Conservation (phyloP, 2,113 vertebrate genomes). For the Tupaia chinensis region DNA sequence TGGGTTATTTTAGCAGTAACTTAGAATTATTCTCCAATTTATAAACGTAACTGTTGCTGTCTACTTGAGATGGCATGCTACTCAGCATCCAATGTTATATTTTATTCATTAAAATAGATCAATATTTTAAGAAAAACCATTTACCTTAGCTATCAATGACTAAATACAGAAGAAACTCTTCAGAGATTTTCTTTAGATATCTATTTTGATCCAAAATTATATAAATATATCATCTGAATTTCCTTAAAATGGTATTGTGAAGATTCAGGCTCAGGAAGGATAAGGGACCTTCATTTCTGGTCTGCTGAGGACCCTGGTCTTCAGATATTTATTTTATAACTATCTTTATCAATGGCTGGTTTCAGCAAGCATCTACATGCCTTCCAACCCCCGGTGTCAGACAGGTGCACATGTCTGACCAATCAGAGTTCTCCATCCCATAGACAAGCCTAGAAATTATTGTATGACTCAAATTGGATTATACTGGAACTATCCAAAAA, state of each 20-base stretch:
- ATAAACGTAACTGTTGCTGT: neutral
- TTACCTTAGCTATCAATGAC: neutral
- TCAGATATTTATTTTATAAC: neutral
- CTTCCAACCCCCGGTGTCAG: neutral
- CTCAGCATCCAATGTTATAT: neutral
- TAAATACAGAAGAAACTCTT: neutral
- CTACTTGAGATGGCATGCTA: neutral
- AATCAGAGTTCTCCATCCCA: neutral
- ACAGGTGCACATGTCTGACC: neutral
- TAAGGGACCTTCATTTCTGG: neutral
- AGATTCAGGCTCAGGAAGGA: neutral
- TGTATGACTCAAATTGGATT: neutral
- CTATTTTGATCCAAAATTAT: constrained; percentile 12
- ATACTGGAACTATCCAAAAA: neutral
- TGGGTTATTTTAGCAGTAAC: neutral
- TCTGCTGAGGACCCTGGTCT: neutral
- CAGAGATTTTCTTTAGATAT: neutral
- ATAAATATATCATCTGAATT: neutral
- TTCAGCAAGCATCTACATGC: neutral
- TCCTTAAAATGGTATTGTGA: neutral
- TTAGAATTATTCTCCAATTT: neutral
- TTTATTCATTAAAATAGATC: neutral
- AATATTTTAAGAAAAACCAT: neutral
- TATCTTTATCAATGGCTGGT: neutral
- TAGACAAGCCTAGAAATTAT: neutral